These are phyloP conservation scores for Altica lythri DNA, from an alignment of 2,888 invertebrate genomes.

Conservation along the genomic window DNA sequence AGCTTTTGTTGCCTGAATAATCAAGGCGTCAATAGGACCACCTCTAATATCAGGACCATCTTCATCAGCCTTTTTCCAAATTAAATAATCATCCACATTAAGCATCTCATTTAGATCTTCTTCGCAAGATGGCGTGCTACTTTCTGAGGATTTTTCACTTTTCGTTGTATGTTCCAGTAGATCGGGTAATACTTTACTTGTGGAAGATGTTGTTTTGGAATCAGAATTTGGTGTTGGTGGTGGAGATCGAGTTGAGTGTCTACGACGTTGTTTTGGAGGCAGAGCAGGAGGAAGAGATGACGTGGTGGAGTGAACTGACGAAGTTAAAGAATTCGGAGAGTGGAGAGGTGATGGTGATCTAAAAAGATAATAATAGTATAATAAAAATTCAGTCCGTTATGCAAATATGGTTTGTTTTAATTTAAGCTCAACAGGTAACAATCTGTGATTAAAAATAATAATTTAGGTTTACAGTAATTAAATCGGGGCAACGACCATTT, in stretches of 20 bases:
- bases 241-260: slow-evolving; percentile 56
- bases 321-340: slow-evolving; percentile 44
- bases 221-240: slow-evolving; percentile 44
- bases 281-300: slow-evolving; percentile 57
- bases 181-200: slow-evolving; percentile 51
- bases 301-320: slow-evolving; percentile 34
- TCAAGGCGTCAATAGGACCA: slow-evolving; percentile 90
- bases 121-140: slow-evolving; percentile 41
- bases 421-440: no score
- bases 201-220: slow-evolving; percentile 39
- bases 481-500: no score
- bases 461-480: no score
- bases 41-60: slow-evolving; percentile 93
- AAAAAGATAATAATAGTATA: slow-evolving; percentile 40
- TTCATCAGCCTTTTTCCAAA: slow-evolving; percentile 77
- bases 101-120: slow-evolving; percentile 76
- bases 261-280: slow-evolving; percentile 62
- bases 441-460: no score
- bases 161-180: slow-evolving; percentile 52
- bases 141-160: slow-evolving; percentile 37
- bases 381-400: no score
- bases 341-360: slow-evolving; percentile 44
- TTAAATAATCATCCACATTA: slow-evolving; percentile 79
- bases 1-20: slow-evolving; percentile 94
- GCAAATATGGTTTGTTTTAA: no score